Percentiles rank a stretch among this genome's conserved stretches.
Conservation (phyloP, 2,113 vertebrate species). For the Leptocoma aspasia region DNA sequence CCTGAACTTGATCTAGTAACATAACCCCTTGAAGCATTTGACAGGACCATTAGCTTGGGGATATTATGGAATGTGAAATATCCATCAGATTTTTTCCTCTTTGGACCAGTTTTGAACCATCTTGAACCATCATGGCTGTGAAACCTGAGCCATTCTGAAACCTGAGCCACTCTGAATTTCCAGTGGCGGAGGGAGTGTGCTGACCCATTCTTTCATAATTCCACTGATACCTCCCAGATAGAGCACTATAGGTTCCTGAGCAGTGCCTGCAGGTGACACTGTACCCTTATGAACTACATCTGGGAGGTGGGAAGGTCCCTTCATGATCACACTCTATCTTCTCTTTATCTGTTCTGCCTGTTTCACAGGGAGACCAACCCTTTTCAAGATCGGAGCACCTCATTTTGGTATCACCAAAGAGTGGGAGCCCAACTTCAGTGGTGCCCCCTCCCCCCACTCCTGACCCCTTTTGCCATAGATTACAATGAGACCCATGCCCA, state of each 20-base stretch:
- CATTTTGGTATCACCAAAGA: not conserved
- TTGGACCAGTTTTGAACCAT: not conserved
- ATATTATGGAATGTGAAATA: not conserved
- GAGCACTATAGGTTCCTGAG: not conserved
- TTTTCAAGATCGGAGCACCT: not conserved
- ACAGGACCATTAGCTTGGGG: not conserved
- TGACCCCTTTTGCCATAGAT: not conserved
- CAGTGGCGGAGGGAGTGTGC: not conserved
- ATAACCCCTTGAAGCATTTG: not conserved
- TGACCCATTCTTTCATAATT: not conserved
- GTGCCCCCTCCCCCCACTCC: not conserved
- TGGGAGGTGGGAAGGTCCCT: not conserved
- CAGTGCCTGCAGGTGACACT: not conserved
- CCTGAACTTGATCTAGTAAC: not conserved
- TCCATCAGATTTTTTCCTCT: not conserved
- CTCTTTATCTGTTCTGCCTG: not conserved
- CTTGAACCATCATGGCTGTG: not conserved
- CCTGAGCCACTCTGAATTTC: not conserved
- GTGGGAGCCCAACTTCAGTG: not conserved
- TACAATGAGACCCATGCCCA: not conserved
- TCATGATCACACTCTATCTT: not conserved
- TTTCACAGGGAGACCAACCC: not conserved
- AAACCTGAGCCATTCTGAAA: not conserved
- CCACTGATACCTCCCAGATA: not conserved
- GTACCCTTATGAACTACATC: not conserved